phyloP scores from a whole-genome alignment of 2,888 invertebrate genomes.

The Chaitophorus viminalis region DNA sequence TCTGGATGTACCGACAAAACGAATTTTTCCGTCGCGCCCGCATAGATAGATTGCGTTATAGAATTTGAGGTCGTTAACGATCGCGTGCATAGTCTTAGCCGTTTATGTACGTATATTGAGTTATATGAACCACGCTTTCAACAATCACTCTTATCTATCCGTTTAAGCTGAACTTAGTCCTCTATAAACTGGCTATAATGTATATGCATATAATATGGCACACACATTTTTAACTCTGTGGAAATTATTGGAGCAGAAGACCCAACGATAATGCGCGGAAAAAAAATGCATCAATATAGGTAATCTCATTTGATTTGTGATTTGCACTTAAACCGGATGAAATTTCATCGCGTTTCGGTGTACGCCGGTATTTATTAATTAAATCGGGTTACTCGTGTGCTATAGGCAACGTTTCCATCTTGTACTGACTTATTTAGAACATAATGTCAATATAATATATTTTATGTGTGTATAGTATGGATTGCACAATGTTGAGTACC shows the following conservation, averaged over 20 bases:
- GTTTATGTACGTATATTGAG: not conserved
- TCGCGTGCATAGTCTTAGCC: not conserved
- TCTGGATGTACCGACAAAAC: no score
- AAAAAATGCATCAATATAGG: not conserved
- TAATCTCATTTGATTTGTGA: not conserved
- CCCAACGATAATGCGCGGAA: not conserved
- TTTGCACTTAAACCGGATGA: not conserved
- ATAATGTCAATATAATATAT: no score
- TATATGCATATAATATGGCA: no score
- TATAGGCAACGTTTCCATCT: no score
- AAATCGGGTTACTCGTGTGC: not conserved
- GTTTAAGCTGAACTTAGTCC: not conserved
- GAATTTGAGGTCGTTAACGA: not conserved
- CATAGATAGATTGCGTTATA: no score
- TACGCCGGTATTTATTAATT: not conserved
- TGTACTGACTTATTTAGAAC: not conserved
- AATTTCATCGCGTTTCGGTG: not conserved
- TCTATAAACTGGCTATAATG: not conserved
- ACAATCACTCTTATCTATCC: not conserved
- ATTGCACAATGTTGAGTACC: no score
- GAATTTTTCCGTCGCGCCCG: not conserved
- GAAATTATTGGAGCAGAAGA: not conserved
- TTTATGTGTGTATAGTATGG: no score
- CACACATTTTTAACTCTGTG: not conserved
- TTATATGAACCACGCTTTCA: not conserved